A percentile compares a stretch with the other conserved stretches of the same genome.
phyloP scores from a whole-genome alignment of 2,888 invertebrate genomes.

The Torymus tubicola region DNA sequence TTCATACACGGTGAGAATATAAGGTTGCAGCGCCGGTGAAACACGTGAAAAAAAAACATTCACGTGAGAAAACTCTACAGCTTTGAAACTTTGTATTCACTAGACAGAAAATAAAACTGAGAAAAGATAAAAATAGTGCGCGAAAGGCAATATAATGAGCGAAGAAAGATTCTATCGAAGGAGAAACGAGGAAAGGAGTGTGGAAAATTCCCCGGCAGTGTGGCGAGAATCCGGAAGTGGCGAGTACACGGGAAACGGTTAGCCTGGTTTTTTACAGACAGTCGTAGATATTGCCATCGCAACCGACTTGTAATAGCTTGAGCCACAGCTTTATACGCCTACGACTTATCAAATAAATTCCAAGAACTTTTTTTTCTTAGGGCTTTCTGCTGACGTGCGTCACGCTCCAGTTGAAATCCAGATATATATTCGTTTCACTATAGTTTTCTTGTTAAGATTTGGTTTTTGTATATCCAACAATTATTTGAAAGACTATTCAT shows the following conservation, averaged over 20 bases:
- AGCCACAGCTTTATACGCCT: conserved; percentile 6
- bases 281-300: conserved; percentile 18
- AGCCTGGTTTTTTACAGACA: conserved; percentile 7
- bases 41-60: no score
- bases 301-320: conserved; percentile 18
- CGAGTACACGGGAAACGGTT: conserved; percentile 24
- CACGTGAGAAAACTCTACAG: no score
- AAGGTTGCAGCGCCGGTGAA: no score
- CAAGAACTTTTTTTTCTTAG: not conserved
- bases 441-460: not conserved
- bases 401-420: conserved; percentile 20
- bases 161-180: not conserved
- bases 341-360: conserved; percentile 44
- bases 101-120: not conserved
- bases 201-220: conserved; percentile 12
- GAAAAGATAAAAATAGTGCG: not conserved
- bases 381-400: conserved; percentile 15
- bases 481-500: no score
- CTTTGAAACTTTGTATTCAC: no score
- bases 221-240: conserved; percentile 33
- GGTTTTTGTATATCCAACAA: not conserved
- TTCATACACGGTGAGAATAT: no score
- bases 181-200: not conserved
- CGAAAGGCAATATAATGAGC: not conserved
- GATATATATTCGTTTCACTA: conserved; percentile 17